A percentile compares a stretch with the other conserved stretches of the same genome.
phyloP scores from a whole-genome alignment of 2,113 vertebrate species.

The Diglossa brunneiventris region DNA sequence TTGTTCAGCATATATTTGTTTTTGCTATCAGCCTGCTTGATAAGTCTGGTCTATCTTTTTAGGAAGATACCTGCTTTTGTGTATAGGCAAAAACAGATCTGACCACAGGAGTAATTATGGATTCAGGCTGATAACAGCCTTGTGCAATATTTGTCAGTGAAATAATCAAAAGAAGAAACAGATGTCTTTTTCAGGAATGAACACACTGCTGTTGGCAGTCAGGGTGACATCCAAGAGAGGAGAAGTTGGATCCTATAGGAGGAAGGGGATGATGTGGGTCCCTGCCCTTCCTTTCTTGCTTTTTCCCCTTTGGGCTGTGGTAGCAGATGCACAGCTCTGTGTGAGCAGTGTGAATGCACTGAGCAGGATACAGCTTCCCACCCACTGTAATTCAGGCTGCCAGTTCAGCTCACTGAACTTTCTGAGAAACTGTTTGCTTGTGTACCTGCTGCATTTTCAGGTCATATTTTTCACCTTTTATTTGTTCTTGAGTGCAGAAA shows the following conservation, averaged over 20 bases:
- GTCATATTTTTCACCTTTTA: not conserved
- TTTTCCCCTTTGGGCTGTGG: not conserved
- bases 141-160: conserved; percentile 30
- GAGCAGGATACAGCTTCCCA: not conserved
- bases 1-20: not conserved
- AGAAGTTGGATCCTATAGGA: not conserved
- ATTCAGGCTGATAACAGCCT: not conserved
- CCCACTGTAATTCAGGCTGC: not conserved
- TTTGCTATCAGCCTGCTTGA: conserved; percentile 7
- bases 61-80: not conserved
- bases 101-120: not conserved
- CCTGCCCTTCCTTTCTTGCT: not conserved
- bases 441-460: not conserved
- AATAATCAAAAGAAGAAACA: not conserved
- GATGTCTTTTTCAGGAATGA: not conserved
- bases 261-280: not conserved
- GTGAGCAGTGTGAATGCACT: not conserved
- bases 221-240: not conserved
- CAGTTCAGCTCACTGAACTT: accelerated
- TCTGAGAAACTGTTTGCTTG: not conserved
- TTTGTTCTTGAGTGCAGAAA: not conserved
- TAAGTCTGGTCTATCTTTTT: not conserved
- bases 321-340: not conserved
- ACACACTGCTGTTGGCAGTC: not conserved
- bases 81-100: not conserved